Evolutionary conservation across 2,888 invertebrate genomes (phyloP).

Genomic region (Cecidostiba fungosa): DNA sequence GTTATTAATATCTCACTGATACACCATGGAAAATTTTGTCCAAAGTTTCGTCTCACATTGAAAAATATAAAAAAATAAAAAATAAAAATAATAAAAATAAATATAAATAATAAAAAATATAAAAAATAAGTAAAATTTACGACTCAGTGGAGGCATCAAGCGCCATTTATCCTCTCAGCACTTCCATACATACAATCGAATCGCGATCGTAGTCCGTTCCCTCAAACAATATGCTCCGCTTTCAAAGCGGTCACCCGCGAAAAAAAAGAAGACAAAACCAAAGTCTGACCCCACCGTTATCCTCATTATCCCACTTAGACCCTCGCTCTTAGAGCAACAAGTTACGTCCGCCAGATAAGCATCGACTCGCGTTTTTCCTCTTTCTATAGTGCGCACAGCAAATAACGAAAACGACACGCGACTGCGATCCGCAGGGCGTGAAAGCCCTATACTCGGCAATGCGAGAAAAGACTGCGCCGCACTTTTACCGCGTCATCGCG

Average conservation of each 20-base stretch:
- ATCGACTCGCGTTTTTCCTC: slow-evolving; percentile 35
- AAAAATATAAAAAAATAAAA: no score
- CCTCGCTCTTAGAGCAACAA: slow-evolving; percentile 15
- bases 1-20: background rate
- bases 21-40: no score
- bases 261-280: slow-evolving; percentile 19
- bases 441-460: background rate
- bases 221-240: slow-evolving; percentile 2
- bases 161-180: background rate
- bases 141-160: background rate
- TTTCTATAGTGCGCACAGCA: background rate
- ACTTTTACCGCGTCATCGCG: slow-evolving; percentile 39
- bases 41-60: background rate
- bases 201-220: background rate
- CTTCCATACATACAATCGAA: background rate
- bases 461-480: slow-evolving; percentile 12
- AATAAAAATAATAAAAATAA: no score
- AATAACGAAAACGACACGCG: slow-evolving; percentile 44
- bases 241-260: background rate
- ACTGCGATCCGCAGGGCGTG: background rate
- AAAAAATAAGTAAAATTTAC: background rate
- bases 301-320: slow-evolving; percentile 27
- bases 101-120: no score
- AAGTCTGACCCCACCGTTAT: slow-evolving; percentile 19
- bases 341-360: slow-evolving; percentile 43